Evolutionary conservation across 1,140 invertebrate species (phyloP).

Genomic region (Solenopsis fugax): DNA sequence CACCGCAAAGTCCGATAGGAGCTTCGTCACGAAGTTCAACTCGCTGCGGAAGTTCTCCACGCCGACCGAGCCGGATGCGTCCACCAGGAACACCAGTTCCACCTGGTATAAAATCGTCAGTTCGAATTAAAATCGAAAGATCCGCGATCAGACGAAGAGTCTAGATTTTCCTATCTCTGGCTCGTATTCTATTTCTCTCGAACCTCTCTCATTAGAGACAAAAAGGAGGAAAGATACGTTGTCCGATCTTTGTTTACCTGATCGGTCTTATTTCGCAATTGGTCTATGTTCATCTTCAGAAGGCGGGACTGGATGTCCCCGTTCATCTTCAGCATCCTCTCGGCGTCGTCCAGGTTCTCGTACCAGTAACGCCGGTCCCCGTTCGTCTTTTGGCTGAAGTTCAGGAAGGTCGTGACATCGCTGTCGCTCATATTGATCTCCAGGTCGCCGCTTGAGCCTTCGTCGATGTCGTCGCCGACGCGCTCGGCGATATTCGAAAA

Average conservation of each 20-base stretch:
- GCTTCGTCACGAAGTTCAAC: slow-evolving; percentile 90
- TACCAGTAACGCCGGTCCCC: slow-evolving; percentile 43
- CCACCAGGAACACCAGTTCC: slow-evolving; percentile 91
- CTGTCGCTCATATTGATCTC: neutral
- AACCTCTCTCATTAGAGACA: too few species aligned
- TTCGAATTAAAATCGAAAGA: neutral
- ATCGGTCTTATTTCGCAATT: slow-evolving; percentile 72
- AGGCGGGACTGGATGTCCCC: slow-evolving; percentile 69
- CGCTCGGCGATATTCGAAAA: neutral
- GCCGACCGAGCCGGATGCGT: slow-evolving; percentile 90
- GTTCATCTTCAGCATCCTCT: slow-evolving; percentile 66
- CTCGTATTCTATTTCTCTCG: too few species aligned
- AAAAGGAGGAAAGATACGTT: too few species aligned
- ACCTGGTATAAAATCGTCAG: slow-evolving; percentile 78
- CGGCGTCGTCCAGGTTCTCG: slow-evolving; percentile 46
- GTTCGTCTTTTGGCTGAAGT: slow-evolving; percentile 49
- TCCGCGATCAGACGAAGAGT: too few species aligned
- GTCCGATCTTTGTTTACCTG: slow-evolving; percentile 57
- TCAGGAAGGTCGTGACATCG: slow-evolving; percentile 25
- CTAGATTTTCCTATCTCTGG: too few species aligned
- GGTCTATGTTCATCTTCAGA: slow-evolving; percentile 75
- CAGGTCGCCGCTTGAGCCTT: neutral
- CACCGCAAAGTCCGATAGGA: slow-evolving; percentile 91
- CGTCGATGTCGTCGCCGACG: neutral
- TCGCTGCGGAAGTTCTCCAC: slow-evolving; percentile 90